A percentile compares a stretch with the other conserved stretches of the same genome.
These are phyloP conservation scores for Pristiophorus japonicus DNA, from an alignment of 2,113 vertebrate genomes.

Conservation along the genomic window DNA sequence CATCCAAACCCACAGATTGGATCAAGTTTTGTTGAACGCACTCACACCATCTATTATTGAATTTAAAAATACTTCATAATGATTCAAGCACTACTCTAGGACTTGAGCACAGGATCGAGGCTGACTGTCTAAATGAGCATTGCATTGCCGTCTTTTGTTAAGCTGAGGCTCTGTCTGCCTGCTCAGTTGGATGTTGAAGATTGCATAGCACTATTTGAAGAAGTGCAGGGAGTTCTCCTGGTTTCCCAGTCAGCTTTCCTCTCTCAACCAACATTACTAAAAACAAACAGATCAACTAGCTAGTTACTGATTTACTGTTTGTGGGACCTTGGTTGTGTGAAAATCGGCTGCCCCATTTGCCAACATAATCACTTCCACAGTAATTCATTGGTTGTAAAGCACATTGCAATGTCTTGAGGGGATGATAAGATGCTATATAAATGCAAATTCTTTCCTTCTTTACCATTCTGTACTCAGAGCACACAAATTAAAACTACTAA, in stretches of 20 bases:
- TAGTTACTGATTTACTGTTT: neutral
- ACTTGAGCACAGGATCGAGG: neutral
- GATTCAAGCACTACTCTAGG: neutral
- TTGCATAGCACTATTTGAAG: neutral
- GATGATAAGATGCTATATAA: neutral
- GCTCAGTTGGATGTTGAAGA: neutral
- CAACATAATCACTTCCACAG: neutral
- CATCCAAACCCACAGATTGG: neutral
- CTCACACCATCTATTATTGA: neutral
- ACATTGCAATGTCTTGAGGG: neutral
- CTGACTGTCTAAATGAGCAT: neutral
- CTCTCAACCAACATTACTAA: neutral
- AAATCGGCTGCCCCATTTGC: neutral
- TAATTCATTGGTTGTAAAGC: neutral
- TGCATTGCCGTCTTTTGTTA: neutral
- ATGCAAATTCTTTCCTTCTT: constrained; percentile 25
- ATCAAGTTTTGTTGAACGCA: neutral
- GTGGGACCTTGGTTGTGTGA: neutral
- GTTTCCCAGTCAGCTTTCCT: neutral
- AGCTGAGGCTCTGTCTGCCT: neutral
- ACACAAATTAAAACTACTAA: neutral
- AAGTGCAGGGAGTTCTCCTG: neutral
- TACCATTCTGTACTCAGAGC: neutral
- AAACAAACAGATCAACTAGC: neutral
- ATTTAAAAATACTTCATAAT: neutral